phyloP scores from a whole-genome alignment of 2,113 vertebrate species.

The Xerus inauris region DNA sequence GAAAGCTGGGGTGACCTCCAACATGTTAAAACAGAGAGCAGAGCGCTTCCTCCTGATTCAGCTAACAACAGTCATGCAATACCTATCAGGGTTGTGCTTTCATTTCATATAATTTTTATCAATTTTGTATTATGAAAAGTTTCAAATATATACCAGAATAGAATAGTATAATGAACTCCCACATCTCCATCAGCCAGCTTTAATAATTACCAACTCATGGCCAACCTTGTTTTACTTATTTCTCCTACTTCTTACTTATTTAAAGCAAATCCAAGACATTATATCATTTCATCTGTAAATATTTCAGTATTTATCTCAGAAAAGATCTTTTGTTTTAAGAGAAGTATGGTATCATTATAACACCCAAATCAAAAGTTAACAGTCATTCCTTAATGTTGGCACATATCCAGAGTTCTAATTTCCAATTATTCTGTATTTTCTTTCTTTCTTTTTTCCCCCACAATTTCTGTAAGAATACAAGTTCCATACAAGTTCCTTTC shows the following conservation, averaged over 20 bases:
- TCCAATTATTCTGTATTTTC: neutral
- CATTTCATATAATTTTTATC: constrained; percentile 6
- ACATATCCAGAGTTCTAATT: neutral
- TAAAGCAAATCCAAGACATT: neutral
- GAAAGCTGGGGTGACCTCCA: neutral
- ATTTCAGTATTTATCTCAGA: neutral
- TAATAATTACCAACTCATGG: neutral
- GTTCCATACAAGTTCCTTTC: neutral
- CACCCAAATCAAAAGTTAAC: neutral
- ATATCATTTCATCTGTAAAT: constrained; percentile 6
- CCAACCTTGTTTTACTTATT: neutral
- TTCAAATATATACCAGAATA: neutral
- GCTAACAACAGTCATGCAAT: neutral
- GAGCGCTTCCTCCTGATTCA: neutral
- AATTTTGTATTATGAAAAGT: constrained; percentile 2
- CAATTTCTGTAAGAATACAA: neutral
- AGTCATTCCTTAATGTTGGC: neutral
- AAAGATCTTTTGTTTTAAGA: neutral
- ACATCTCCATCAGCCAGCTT: neutral
- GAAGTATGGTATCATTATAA: neutral
- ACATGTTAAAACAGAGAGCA: neutral
- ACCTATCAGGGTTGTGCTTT: neutral
- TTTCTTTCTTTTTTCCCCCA: neutral
- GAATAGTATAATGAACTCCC: neutral
- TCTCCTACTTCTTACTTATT: neutral